phyloP scores from a whole-genome alignment of 2,888 invertebrate genomes.

The Endomychus coccineus region DNA sequence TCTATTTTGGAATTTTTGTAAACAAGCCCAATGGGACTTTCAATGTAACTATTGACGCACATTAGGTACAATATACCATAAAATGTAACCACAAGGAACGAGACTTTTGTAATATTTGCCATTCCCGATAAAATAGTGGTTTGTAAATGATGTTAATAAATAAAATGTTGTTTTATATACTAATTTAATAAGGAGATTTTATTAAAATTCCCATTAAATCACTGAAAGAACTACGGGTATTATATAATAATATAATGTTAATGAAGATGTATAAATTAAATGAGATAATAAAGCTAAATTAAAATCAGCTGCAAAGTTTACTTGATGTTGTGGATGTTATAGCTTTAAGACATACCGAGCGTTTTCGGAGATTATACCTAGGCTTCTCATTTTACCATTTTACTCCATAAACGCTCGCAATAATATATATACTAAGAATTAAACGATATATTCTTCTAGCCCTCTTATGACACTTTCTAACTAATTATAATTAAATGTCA shows the following conservation, averaged over 20 bases:
- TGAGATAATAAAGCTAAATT: conserved; percentile 38
- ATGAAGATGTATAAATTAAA: conserved; percentile 39
- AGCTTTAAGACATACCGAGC: conserved; percentile 23
- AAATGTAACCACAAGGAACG: conserved; percentile 30
- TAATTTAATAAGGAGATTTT: conserved; percentile 42
- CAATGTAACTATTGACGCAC: conserved; percentile 17
- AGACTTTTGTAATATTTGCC: conserved; percentile 35
- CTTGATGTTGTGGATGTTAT: conserved; percentile 30
- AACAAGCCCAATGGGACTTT: too few relatives aligned
- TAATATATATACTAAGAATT: conserved; percentile 22
- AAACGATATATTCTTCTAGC: conserved; percentile 27
- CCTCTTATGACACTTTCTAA: conserved; percentile 27
- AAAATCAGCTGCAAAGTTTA: conserved; percentile 26
- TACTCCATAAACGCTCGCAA: conserved; percentile 26
- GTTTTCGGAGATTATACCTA: conserved; percentile 20
- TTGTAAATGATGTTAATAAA: conserved; percentile 46
- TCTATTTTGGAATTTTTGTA: too few relatives aligned
- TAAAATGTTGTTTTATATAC: conserved; percentile 46
- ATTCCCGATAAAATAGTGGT: conserved; percentile 40
- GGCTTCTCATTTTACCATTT: conserved; percentile 2
- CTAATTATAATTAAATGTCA: conserved; percentile 28
- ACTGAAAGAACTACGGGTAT: conserved; percentile 41
- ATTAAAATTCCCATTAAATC: conserved; percentile 40
- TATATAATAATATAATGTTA: conserved; percentile 36
- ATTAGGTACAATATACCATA: conserved; percentile 32